These are phyloP conservation scores for Crotalus horridus DNA, from an alignment of 2,113 vertebrate species.

Conservation along the genomic window DNA sequence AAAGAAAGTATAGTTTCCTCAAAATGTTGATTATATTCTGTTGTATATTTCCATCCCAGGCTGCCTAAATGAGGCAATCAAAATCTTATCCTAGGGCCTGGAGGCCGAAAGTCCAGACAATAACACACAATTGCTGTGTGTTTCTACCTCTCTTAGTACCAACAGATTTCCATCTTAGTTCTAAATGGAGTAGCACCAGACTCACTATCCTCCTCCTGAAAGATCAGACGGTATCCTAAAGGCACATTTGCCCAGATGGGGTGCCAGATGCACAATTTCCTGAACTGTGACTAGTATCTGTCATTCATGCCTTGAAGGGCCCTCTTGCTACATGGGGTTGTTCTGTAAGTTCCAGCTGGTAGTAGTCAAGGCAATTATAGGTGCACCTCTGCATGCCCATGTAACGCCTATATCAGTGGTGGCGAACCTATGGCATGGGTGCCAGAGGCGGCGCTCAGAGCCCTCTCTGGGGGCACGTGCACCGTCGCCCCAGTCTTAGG, in stretches of 20 bases:
- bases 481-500: too few species aligned
- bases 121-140: background rate
- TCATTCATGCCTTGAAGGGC: background rate
- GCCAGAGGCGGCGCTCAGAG: too few species aligned
- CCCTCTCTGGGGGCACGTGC: too few species aligned
- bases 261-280: background rate
- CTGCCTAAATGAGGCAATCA: background rate
- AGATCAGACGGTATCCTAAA: background rate
- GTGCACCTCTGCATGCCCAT: background rate
- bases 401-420: background rate
- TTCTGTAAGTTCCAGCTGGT: background rate
- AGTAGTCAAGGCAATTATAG: background rate
- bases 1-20: background rate
- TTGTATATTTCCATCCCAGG: background rate
- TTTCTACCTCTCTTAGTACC: background rate
- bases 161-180: background rate
- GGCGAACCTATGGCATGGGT: too few species aligned
- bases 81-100: background rate
- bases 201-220: background rate
- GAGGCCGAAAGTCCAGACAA: background rate
- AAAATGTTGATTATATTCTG: background rate
- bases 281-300: background rate
- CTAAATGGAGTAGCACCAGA: background rate
- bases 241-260: background rate
- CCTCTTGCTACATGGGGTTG: background rate